Conservation (phyloP, 2,113 vertebrate genomes). For the Ammodytes dubius region DNA sequence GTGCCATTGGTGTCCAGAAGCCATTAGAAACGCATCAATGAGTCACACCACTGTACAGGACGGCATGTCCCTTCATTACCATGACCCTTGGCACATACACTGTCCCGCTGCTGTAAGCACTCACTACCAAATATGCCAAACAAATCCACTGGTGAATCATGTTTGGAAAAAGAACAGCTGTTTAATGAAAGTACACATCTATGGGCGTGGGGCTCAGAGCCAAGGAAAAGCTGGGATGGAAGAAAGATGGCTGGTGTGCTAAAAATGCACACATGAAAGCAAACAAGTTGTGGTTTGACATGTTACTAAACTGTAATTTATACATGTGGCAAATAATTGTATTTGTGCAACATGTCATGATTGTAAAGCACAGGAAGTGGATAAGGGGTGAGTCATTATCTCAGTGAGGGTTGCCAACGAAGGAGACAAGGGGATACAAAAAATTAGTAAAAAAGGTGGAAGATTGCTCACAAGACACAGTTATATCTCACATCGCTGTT, state of each 20-base stretch:
- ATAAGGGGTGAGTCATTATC: slow-evolving; percentile 29
- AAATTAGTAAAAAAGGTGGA: not conserved
- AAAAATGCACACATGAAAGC: not conserved
- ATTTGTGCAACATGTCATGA: slow-evolving; percentile 3
- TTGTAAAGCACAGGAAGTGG: not conserved
- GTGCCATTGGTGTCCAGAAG: slow-evolving; percentile 6
- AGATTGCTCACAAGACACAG: slow-evolving; percentile 45
- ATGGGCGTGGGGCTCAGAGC: not conserved
- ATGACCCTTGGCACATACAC: slow-evolving; percentile 5
- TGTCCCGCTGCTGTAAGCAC: not conserved
- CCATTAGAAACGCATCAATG: slow-evolving; percentile 1
- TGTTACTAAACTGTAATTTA: not conserved
- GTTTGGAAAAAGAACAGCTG: not conserved
- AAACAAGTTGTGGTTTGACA: not conserved
- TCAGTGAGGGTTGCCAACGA: slow-evolving; percentile 13
- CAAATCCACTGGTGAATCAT: not conserved
- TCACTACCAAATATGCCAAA: slow-evolving; percentile 1
- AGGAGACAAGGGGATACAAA: slow-evolving; percentile 7
- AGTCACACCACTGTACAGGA: slow-evolving; percentile 20
- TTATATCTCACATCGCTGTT: slow-evolving; percentile 55
- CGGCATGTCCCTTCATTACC: slow-evolving; percentile 11
- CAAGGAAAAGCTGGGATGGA: not conserved
- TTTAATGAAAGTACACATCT: not conserved
- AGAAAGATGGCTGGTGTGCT: not conserved
- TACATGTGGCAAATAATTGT: not conserved